Conservation (phyloP, 1,140 invertebrate genomes). For the Zaprionus davidi region DNA sequence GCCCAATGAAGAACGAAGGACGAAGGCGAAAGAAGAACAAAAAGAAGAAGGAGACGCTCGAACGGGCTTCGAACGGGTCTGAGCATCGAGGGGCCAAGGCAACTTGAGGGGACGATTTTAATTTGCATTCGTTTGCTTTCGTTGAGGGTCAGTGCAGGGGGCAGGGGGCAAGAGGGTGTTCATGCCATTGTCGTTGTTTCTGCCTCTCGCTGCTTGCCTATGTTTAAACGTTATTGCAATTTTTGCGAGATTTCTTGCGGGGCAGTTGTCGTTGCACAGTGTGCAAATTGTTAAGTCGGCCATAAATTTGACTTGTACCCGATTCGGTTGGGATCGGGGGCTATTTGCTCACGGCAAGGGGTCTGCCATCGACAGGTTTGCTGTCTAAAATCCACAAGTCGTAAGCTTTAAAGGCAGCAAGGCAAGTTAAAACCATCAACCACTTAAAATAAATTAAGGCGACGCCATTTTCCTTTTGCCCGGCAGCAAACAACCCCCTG, state of each 20-base stretch:
- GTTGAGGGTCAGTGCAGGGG: conserved; percentile 46
- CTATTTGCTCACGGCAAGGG: conserved; percentile 69
- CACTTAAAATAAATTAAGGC: conserved; percentile 83
- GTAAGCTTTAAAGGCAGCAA: conserved; percentile 58
- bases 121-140: conserved; percentile 84
- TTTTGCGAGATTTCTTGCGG: conserved; percentile 67
- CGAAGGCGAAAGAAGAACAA: background rate
- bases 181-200: conserved; percentile 44
- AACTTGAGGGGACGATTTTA: conserved; percentile 79
- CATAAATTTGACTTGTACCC: conserved; percentile 81
- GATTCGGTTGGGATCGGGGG: conserved; percentile 41
- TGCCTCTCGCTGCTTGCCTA: conserved; percentile 50
- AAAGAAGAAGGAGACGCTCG: background rate
- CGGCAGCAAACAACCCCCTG: conserved; percentile 69
- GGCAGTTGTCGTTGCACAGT: conserved; percentile 40
- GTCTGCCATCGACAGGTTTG: background rate
- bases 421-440: conserved; percentile 79
- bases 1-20: conserved; percentile 35
- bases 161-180: conserved; percentile 12
- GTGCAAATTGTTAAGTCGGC: conserved; percentile 81
- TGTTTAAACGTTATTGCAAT: conserved; percentile 79
- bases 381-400: conserved; percentile 49
- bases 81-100: conserved; percentile 51
- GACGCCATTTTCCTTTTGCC: conserved; percentile 80
- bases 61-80: conserved; percentile 13